Evolutionary conservation across 2,113 vertebrate species (phyloP).

Genomic region (Pantherophis guttatus): DNA sequence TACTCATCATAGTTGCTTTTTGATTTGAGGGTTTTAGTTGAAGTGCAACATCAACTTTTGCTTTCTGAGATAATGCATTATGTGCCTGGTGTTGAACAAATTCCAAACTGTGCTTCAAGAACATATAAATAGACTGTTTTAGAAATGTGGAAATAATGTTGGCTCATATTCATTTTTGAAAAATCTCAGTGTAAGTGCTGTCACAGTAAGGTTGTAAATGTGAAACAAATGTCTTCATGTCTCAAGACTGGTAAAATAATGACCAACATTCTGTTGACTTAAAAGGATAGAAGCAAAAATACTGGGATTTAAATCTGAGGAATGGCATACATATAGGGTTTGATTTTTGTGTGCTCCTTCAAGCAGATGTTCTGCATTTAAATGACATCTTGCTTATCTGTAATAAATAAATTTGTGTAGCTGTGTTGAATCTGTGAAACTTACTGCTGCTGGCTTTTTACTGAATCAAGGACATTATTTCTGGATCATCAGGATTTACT

Average conservation of each 20-base stretch:
- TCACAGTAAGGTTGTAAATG: neutral
- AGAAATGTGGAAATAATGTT: neutral
- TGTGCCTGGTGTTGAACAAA: slow-evolving; percentile 27
- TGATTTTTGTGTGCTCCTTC: neutral
- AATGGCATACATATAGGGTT: neutral
- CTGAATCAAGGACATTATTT: neutral
- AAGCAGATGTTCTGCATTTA: neutral
- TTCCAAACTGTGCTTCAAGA: neutral
- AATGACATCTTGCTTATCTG: neutral
- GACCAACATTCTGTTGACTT: neutral
- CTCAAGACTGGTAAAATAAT: neutral
- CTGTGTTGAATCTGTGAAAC: neutral
- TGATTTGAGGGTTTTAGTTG: slow-evolving; percentile 36
- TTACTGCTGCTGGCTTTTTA: neutral
- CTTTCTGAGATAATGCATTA: slow-evolving; percentile 25
- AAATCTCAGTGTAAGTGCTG: neutral
- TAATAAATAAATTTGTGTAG: neutral
- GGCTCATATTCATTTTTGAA: neutral
- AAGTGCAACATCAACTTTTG: slow-evolving; percentile 36
- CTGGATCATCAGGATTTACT: neutral
- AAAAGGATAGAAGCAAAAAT: neutral
- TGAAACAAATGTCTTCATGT: neutral
- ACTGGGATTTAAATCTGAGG: neutral
- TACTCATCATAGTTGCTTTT: slow-evolving; percentile 54
- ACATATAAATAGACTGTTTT: slow-evolving; percentile 13